Evolutionary conservation across 1,140 invertebrate genomes (phyloP).

Genomic region (Hormaphis cornu): DNA sequence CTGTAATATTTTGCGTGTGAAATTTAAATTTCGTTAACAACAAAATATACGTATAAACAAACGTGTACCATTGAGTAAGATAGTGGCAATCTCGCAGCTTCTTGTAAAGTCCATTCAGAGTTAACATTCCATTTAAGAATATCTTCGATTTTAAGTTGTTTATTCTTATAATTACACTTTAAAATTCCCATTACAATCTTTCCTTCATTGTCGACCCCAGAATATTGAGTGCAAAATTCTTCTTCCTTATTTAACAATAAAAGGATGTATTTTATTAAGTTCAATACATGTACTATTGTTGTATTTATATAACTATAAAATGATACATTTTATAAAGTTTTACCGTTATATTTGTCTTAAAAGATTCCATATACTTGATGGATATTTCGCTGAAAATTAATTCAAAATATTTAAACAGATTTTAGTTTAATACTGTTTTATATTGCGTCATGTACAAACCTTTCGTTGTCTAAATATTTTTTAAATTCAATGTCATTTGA

Average conservation of each 20-base stretch:
- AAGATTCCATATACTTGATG: background rate
- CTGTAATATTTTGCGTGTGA: slow-evolving; percentile 39
- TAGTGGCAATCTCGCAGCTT: slow-evolving; percentile 51
- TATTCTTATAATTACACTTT: slow-evolving; percentile 71
- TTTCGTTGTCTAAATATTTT: background rate
- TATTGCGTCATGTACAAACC: background rate
- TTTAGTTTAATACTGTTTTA: no score
- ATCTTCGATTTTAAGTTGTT: slow-evolving; percentile 29
- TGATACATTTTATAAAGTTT: background rate
- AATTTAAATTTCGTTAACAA: background rate
- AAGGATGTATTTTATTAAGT: no score
- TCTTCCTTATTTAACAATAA: slow-evolving; percentile 50
- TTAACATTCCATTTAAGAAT: slow-evolving; percentile 46
- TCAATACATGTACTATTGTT: no score
- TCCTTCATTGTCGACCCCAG: slow-evolving; percentile 65
- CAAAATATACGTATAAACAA: background rate
- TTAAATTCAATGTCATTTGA: background rate
- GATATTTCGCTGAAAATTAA: background rate
- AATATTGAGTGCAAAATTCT: slow-evolving; percentile 83
- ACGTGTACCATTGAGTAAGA: slow-evolving; percentile 38
- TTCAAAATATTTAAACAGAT: no score
- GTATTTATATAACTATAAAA: no score
- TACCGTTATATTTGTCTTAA: background rate
- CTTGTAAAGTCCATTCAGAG: slow-evolving; percentile 47
- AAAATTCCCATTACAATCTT: slow-evolving; percentile 85